Conservation (phyloP, 2,888 invertebrate genomes). For the Eulithis prunata region DNA sequence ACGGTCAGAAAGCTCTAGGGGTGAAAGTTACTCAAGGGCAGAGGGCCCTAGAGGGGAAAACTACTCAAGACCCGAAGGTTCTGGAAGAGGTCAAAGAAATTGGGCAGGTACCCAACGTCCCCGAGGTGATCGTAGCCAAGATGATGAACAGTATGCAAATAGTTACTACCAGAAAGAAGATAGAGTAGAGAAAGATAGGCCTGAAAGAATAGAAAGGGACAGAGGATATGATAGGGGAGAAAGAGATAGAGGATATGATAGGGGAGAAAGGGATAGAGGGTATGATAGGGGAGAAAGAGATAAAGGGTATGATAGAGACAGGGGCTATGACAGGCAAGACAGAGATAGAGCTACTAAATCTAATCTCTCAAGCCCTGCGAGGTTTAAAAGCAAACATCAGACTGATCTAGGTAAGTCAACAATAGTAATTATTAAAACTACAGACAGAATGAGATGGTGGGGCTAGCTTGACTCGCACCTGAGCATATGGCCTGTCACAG, state of each 20-base stretch:
- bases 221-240: conserved; percentile 26
- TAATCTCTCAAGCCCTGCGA: conserved; percentile 61
- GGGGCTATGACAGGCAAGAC: conserved; percentile 33
- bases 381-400: conserved; percentile 54
- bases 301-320: conserved; percentile 32
- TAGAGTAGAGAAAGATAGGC: conserved; percentile 16
- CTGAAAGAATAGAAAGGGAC: conserved; percentile 24
- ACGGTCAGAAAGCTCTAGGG: conserved; percentile 12
- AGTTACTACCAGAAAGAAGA: conserved; percentile 61
- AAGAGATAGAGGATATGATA: conserved; percentile 31
- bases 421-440: too few species aligned
- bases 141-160: conserved; percentile 77
- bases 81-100: conserved; percentile 56
- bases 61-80: conserved; percentile 41
- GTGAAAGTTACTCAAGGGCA: conserved; percentile 1
- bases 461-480: too few species aligned
- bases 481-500: too few species aligned
- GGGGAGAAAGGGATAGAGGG: conserved; percentile 37
- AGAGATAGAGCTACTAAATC: conserved; percentile 43
- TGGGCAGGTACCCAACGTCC: conserved; percentile 70
- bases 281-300: conserved; percentile 35
- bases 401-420: conserved; percentile 50
- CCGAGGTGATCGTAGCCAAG: conserved; percentile 63
- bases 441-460: too few species aligned
- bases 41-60: conserved; percentile 10